phyloP scores from a whole-genome alignment of 2,113 vertebrate genomes.

The Girardinichthys multiradiatus region DNA sequence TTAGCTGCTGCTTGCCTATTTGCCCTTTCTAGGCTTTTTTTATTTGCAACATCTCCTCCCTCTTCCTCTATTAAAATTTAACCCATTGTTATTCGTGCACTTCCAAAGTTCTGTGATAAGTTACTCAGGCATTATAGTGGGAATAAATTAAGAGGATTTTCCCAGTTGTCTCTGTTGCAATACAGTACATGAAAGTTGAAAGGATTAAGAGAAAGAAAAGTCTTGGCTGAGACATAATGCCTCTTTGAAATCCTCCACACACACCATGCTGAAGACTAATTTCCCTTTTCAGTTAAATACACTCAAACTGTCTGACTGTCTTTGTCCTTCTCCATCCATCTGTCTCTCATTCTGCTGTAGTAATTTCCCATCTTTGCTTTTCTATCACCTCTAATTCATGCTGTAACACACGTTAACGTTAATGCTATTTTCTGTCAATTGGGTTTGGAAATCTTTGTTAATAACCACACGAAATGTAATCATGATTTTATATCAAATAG shows the following conservation, averaged over 20 bases:
- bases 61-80: background rate
- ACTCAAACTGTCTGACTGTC: background rate
- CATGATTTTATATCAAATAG: no score
- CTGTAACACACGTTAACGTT: constrained; percentile 14
- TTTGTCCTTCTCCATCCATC: constrained; percentile 5
- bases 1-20: background rate
- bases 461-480: no score
- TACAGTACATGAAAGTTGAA: constrained; percentile 30
- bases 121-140: background rate
- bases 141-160: constrained; percentile 40
- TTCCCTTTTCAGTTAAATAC: constrained; percentile 34
- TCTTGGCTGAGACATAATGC: constrained; percentile 47
- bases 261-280: constrained; percentile 42
- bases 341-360: background rate
- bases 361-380: background rate
- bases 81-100: background rate
- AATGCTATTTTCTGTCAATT: background rate
- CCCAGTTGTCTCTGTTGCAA: constrained; percentile 23
- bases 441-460: no score
- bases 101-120: constrained; percentile 15
- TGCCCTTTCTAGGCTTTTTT: background rate
- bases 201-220: constrained; percentile 56
- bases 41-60: background rate
- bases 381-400: constrained; percentile 1
- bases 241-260: constrained; percentile 50